These are phyloP conservation scores for Tympanuchus pallidicinctus DNA, from an alignment of 2,113 vertebrate genomes.

Conservation along the genomic window DNA sequence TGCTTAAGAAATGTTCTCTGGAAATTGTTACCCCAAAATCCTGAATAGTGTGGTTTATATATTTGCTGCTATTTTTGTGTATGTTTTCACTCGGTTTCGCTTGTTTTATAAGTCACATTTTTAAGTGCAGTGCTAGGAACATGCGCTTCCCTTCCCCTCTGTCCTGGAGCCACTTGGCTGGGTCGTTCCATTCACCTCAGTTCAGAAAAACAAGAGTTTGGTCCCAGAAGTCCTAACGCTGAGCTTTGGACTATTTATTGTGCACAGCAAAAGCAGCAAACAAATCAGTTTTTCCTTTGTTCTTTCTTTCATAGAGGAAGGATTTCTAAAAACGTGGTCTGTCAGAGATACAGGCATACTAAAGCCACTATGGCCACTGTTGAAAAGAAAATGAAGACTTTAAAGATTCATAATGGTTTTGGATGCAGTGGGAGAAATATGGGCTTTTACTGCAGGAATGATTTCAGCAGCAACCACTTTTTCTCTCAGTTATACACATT, in stretches of 20 bases:
- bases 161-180: rapidly evolving
- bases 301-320: background rate
- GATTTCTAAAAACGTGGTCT: background rate
- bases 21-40: background rate
- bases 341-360: background rate
- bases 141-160: rapidly evolving
- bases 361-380: background rate
- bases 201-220: background rate
- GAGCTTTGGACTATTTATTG: background rate
- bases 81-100: background rate
- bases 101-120: background rate
- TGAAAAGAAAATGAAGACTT: background rate
- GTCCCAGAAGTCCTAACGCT: background rate
- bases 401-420: background rate
- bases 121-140: background rate
- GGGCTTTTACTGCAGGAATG: background rate
- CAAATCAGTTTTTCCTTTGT: background rate
- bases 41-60: background rate
- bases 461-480: background rate
- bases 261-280: background rate
- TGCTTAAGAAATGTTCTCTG: background rate
- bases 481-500: background rate
- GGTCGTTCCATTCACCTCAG: background rate
- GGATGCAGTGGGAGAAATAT: background rate
- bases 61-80: background rate